Base-by-base conservation (phyloP, 2,113 vertebrate genomes). In the Labeo rohita region DNA sequence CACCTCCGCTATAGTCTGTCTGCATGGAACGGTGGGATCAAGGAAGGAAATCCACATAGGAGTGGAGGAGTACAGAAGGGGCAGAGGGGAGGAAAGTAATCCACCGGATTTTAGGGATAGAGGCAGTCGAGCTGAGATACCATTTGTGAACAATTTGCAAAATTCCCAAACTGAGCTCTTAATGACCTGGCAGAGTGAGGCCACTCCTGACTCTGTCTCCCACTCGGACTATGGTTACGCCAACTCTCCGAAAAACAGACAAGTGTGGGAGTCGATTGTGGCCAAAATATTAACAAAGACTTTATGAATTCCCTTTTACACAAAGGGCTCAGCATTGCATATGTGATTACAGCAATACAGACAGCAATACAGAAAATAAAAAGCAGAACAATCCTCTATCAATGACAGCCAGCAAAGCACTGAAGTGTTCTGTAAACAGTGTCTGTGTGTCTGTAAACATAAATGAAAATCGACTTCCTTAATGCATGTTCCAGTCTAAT, bases 41-140 rank as follows among this genome's bases (percentile, higher is more conserved):
- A 21, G 54, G 90, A 61, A 93, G 92, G 90, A 94, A 91, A 92
- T 92, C 89, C 89, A 90, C 89, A 82, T 86, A 90, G 85, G 89
- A 89, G 78, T 76, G 54, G 76, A 78, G 83, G 89, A 85, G 79
- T 84, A 72, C 79, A 82, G n/a, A 56, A 91, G 84, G 56, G 76
- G 84, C 88, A 74, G 75, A 80, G 72, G 79, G 91, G 68, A 84
- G 50, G 89, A 77, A 65, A 84, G 66, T 89, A 91, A 91, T 90
- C 89, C 86, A 65, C 47, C 43, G 49, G 89, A 80, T 90, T 93
- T 88, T 84, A 81, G 85, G 85, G 92, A 91, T 88, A 83, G 90
- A 88, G 84, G 87, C 36, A 39, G 88, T 82, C 84, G 56, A 90
- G 85, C 70, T 89, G 84, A 91, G 88, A 91, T 88, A 91, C 89